phyloP scores from a whole-genome alignment of 2,797 vertebrate genomes.

The Erethizon dorsatum region DNA sequence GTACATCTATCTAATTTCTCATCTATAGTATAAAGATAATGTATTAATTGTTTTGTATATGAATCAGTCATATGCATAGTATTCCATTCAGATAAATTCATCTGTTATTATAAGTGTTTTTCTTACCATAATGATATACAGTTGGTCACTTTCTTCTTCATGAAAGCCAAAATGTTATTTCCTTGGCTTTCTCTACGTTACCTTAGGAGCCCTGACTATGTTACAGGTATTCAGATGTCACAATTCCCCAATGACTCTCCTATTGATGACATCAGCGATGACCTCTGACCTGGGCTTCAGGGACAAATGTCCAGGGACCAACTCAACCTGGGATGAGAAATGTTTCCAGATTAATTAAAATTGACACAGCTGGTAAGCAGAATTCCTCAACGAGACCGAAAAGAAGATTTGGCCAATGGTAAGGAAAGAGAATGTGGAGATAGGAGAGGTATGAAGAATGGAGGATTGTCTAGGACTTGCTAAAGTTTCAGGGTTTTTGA shows the following conservation, averaged over 20 bases:
- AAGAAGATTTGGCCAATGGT: neutral
- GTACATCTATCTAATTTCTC: neutral
- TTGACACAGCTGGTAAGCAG: accelerated
- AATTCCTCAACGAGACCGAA: neutral
- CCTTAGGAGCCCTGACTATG: too few species aligned
- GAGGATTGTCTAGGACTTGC: too few species aligned
- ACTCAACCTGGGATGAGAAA: too few species aligned
- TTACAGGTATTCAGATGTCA: accelerated
- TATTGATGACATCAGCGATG: neutral
- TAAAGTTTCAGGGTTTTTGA: neutral
- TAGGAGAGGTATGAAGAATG: accelerated
- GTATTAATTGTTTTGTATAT: neutral
- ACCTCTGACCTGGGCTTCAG: accelerated
- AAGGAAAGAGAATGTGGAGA: neutral
- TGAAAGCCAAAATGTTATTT: neutral
- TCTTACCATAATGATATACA: too few species aligned
- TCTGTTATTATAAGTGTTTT: neutral
- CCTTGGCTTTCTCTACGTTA: neutral
- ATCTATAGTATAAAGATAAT: neutral
- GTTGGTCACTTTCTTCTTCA: neutral
- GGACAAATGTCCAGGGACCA: neutral
- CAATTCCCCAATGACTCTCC: too few species aligned
- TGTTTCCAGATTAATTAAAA: accelerated
- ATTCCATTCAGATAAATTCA: neutral
- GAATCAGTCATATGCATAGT: neutral